Base-by-base conservation (phyloP, 2,113 vertebrate species). In the Cavia aperea region DNA sequence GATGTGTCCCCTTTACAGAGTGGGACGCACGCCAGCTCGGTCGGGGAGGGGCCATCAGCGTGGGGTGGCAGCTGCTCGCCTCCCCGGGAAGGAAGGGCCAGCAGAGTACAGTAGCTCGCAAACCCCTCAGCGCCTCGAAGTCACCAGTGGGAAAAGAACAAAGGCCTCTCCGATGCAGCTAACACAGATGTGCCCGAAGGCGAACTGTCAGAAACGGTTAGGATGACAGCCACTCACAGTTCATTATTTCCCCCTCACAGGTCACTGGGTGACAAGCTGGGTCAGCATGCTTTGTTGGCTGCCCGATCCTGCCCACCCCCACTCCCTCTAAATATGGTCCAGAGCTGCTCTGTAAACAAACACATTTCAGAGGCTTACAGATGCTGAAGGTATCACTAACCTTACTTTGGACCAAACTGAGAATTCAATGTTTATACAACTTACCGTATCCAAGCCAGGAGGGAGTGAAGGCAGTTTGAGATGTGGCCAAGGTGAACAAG, bases 161-260 rank as follows among this genome's bases (percentile, higher is more conserved):
- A 98, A 98, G 98, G 98, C 98, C 98, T 98, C 97, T 97, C 97
- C 97, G 73, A 96, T 97, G 98, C 97, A 98, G 97, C 97, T 98
- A 98, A 97, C 98, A 98, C 99, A 99, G 99, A 99, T 99, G 99
- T 98, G 98, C 98, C 98, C 97, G 98, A 94, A 99, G 99, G 98
- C 97, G 98, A 98, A 98, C 98, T 99, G 99, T 99, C 99, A 99
- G 98, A 98, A 98, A 97, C 97, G 95, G 98, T 99, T 99, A 99
- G 97, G 97, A 97, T 99, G 99, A 99, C 98, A 98, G 98, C 98
- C 98, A 98, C 99, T 99, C 99, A 99, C 98, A 99, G 98, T 99
- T 99, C 98, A 99, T 99, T 99, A 99, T 99, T 99, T 98, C 98
- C 98, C 98, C 98, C 98, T 99, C 98, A 99, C 99, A 99, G 99